A percentile compares a stretch with the other conserved stretches of the same genome.
phyloP scores from a whole-genome alignment of 2,888 invertebrate species.

The Helicoverpa assulta region DNA sequence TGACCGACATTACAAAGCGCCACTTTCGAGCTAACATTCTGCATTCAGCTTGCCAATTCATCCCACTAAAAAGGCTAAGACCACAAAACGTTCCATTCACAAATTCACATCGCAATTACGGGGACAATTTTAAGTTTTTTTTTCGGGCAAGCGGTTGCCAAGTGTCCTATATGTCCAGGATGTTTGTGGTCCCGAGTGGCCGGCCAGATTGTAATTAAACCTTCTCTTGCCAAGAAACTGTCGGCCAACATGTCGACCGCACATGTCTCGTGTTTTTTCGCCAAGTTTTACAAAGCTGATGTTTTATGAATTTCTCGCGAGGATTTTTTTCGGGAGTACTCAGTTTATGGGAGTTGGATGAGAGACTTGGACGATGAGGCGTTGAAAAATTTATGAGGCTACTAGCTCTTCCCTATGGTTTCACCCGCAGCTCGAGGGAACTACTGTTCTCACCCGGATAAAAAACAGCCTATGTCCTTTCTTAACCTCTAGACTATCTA shows the following conservation, averaged over 20 bases:
- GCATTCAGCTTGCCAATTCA: constrained; percentile 48
- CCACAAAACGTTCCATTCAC: constrained; percentile 63
- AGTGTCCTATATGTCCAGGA: constrained; percentile 60
- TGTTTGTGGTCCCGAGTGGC: constrained; percentile 66
- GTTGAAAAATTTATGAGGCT: constrained; percentile 2
- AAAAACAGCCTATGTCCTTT: too few relatives aligned
- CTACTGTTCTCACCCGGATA: too few relatives aligned
- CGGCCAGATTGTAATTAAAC: constrained; percentile 66
- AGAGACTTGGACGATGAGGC: background rate
- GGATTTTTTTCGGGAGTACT: constrained; percentile 8
- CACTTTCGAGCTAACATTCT: constrained; percentile 18
- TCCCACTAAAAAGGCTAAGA: constrained; percentile 40
- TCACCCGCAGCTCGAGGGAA: too few relatives aligned
- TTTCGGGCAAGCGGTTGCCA: constrained; percentile 60
- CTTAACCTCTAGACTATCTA: too few relatives aligned
- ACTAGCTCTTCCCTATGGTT: constrained; percentile 20
- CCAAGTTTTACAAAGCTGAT: constrained; percentile 46
- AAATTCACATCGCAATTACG: constrained; percentile 69
- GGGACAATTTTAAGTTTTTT: constrained; percentile 60
- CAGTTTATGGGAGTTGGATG: constrained; percentile 28
- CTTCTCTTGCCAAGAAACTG: constrained; percentile 67
- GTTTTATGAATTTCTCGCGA: constrained; percentile 32
- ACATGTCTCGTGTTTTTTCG: constrained; percentile 54
- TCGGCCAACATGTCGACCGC: constrained; percentile 58
- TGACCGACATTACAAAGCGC: constrained; percentile 13